Evolutionary conservation across 2,888 invertebrate genomes (phyloP), one percentile per base, ranked within the genome.

Genomic region (Mythimna vitellina): DNA sequence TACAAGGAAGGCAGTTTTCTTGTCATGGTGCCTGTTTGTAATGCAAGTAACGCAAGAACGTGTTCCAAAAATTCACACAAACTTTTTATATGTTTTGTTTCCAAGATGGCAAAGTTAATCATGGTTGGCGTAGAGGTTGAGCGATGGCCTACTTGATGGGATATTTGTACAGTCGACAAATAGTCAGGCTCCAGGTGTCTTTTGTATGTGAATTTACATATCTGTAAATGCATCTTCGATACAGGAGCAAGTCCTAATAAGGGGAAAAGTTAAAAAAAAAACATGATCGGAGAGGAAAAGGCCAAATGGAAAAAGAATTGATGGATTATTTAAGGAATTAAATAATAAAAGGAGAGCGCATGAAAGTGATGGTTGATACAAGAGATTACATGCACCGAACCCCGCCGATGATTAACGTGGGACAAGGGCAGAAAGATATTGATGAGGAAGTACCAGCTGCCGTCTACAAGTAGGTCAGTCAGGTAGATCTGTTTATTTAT

Each of bases 1-100:
- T 69, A 70, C 57, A 54, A 62, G 22, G 56, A 70, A 71, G 67
- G 61, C 53, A 70, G 63, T 66, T 66, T 68, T 56, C 14, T 42
- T 63, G 68, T 81, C 67, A 76, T 68, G 65, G 54, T 46, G 57
- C 51, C 51, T 58, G 12, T 65, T 51, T 42, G 46, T 29, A 35
- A 75, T 80, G 70, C 65, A 78, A 56, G 54, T 10, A 53, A 12
- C 4, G 20, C 49, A 49, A 49, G 17, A 49, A 7, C 20, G 5
- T 49, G 49, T 7, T 20, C 4, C 4, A 17, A 49, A 49, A 49
- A 20, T 5, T 20, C 1, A 38, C 3, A 38, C 12, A 12, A 12
- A 42, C 38, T 42, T 49, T 49, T 3, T 46, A 46, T 0, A 17
- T 46, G 46, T 49, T 20, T 49, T 20, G 7, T 49, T 49, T 49